These are phyloP conservation scores for Nycteola revayana DNA, from an alignment of 2,888 invertebrate genomes.

Conservation along the genomic window DNA sequence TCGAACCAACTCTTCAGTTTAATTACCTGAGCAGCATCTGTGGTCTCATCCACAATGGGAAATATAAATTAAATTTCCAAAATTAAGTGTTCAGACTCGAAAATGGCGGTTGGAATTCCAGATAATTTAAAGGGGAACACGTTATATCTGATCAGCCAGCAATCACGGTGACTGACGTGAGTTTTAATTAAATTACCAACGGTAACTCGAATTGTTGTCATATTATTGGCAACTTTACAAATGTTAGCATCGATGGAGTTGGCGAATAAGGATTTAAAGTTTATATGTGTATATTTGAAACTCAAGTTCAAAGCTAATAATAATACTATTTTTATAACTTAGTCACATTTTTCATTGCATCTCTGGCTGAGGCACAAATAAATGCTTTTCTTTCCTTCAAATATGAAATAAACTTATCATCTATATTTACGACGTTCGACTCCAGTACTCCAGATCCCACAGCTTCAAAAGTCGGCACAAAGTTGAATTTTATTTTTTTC, in stretches of 20 bases:
- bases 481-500: too few relatives aligned
- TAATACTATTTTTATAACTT: too few relatives aligned
- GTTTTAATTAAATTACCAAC: constrained; percentile 32
- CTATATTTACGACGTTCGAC: too few relatives aligned
- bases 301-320: too few relatives aligned
- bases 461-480: too few relatives aligned
- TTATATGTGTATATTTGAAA: too few relatives aligned
- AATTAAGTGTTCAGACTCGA: constrained; percentile 35
- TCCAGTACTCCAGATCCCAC: too few relatives aligned
- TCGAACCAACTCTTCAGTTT: constrained; percentile 41
- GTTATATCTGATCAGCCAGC: constrained; percentile 20
- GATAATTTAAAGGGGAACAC: constrained; percentile 32
- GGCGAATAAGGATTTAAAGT: background rate
- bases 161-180: constrained; percentile 17
- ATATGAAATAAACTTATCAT: too few relatives aligned
- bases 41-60: constrained; percentile 35
- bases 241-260: background rate
- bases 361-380: too few relatives aligned
- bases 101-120: constrained; percentile 2
- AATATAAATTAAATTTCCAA: constrained; percentile 44
- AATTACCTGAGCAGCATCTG: constrained; percentile 61
- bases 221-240: background rate
- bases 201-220: constrained; percentile 4
- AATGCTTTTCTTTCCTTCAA: too few relatives aligned
- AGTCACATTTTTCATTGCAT: too few relatives aligned